Percentiles rank a stretch among this genome's conserved stretches.
phyloP scores from a whole-genome alignment of 2,113 vertebrate species.

The Lepus timidus region DNA sequence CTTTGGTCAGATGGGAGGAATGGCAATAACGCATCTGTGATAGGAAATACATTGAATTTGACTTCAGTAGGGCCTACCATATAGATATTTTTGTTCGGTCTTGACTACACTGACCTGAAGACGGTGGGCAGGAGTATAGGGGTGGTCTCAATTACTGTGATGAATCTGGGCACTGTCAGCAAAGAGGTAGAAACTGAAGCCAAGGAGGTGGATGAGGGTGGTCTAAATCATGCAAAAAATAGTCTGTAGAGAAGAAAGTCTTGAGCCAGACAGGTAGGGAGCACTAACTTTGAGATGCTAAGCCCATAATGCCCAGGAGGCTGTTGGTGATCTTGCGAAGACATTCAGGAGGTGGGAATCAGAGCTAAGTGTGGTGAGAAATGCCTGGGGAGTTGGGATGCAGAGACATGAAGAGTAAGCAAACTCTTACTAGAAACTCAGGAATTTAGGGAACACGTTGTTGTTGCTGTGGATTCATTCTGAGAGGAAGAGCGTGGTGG shows the following conservation, averaged over 20 bases:
- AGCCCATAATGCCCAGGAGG: not conserved
- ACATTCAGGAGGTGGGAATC: not conserved
- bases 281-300: not conserved
- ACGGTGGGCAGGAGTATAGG: fast-evolving
- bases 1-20: not conserved
- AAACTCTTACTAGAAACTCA: not conserved
- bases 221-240: not conserved
- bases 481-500: too few species aligned
- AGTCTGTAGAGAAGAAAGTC: not conserved
- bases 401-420: not conserved
- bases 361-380: not conserved
- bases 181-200: not conserved
- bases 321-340: not conserved
- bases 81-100: not conserved
- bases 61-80: not conserved
- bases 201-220: too few species aligned
- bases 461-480: too few species aligned
- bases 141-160: not conserved
- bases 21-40: fast-evolving
- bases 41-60: not conserved
- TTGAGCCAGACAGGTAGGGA: not conserved
- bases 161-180: not conserved
- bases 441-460: not conserved
- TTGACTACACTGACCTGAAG: not conserved
- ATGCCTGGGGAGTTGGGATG: not conserved